Conservation (phyloP, 2,113 vertebrate genomes). For the Pelusios castaneus region DNA sequence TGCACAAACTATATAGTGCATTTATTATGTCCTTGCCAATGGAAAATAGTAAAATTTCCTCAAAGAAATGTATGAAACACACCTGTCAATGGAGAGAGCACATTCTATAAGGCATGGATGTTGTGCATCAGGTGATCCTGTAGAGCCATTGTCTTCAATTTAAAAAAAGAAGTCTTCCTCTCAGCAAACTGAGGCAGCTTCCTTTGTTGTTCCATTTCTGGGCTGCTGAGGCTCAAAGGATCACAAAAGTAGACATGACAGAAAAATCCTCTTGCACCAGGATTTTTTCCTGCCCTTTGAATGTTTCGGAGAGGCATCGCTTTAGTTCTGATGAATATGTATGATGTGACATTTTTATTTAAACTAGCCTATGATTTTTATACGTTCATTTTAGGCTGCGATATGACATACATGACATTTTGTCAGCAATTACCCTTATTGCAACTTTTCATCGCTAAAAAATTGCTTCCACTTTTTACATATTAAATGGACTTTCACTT, state of each 20-base stretch:
- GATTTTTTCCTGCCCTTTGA: neutral
- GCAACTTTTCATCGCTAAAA: neutral
- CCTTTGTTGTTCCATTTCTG: neutral
- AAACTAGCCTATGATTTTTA: neutral
- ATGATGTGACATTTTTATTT: neutral
- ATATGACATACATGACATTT: neutral
- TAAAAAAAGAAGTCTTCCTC: neutral
- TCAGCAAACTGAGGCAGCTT: neutral
- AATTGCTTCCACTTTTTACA: neutral
- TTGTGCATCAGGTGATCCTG: neutral
- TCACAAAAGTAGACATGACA: neutral
- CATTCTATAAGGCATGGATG: neutral
- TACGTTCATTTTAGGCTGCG: neutral
- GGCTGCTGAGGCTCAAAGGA: neutral
- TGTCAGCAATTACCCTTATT: neutral
- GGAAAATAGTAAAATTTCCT: neutral
- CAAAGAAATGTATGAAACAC: neutral
- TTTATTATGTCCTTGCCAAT: neutral
- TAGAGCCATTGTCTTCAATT: fast-evolving
- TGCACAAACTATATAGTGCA: neutral
- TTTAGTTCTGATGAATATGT: neutral
- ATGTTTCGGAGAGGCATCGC: neutral
- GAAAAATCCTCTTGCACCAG: neutral
- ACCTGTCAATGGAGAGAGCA: neutral
- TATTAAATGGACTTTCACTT: neutral